phyloP scores from a whole-genome alignment of 2,797 vertebrate species.

The Selene dorsalis region DNA sequence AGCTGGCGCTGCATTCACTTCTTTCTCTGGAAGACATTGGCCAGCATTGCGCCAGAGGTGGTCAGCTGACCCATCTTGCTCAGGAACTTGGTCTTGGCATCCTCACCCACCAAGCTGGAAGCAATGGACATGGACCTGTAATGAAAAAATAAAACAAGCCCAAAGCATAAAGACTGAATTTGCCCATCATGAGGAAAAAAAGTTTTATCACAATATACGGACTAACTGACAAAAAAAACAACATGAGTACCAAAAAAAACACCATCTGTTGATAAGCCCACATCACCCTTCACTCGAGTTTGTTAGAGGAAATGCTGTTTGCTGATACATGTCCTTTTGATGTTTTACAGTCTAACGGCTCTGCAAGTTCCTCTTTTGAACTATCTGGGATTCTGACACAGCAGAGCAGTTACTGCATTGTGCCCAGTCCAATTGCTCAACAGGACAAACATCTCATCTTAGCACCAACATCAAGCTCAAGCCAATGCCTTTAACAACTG shows the following conservation, averaged over 20 bases:
- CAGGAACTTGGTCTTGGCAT: conserved; percentile 99
- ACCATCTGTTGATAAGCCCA: conserved; percentile 8
- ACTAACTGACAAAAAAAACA: background rate
- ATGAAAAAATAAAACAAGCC: background rate
- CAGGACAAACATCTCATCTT: conserved; percentile 45
- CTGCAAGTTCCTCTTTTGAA: conserved; percentile 76
- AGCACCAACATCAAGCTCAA: conserved; percentile 2
- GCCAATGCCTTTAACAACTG: background rate
- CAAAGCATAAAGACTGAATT: background rate
- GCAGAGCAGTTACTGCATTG: conserved; percentile 22
- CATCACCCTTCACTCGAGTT: conserved; percentile 16
- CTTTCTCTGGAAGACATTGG: conserved; percentile 99
- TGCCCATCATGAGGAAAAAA: background rate
- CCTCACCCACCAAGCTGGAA: conserved; percentile 96
- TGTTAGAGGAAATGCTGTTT: conserved; percentile 50
- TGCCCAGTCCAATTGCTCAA: conserved; percentile 50
- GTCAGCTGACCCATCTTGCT: conserved; percentile 99
- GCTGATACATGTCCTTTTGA: conserved; percentile 44
- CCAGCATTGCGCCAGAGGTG: conserved; percentile 98
- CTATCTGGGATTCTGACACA: conserved; percentile 3
- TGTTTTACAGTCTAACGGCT: conserved; percentile 75
- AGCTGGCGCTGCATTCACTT: conserved; percentile 83
- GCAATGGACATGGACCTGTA: conserved; percentile 95
- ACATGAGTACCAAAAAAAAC: background rate
- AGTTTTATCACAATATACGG: background rate